phyloP scores from a whole-genome alignment of 2,888 invertebrate genomes.

The Nudaria mundana region DNA sequence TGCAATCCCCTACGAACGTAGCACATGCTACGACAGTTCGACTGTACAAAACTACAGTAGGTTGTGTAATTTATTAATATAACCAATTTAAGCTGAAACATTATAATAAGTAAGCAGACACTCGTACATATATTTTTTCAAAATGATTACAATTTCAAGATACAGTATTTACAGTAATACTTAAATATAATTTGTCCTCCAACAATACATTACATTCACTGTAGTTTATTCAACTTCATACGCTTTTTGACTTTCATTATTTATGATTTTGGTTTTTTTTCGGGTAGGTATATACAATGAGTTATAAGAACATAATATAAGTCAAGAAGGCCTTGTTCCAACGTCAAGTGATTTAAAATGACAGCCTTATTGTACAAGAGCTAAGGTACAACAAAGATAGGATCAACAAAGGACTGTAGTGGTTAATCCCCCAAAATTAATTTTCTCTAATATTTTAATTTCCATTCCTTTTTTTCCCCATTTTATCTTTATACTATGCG shows the following conservation, averaged over 20 bases:
- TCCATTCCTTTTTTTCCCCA: no score
- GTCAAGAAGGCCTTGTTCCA: slow-evolving; percentile 15
- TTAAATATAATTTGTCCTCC: slow-evolving; percentile 24
- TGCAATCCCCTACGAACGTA: slow-evolving; percentile 37
- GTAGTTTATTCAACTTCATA: slow-evolving; percentile 26
- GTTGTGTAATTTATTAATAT: no score
- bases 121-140: not conserved
- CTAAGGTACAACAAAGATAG: slow-evolving; percentile 40
- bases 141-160: not conserved
- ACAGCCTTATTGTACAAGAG: slow-evolving; percentile 8
- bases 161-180: slow-evolving; percentile 8
- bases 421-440: no score
- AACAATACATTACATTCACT: slow-evolving; percentile 21
- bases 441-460: no score
- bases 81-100: no score
- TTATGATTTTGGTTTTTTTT: not conserved
- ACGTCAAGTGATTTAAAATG: slow-evolving; percentile 15
- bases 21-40: slow-evolving; percentile 37
- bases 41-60: no score
- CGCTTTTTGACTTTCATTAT: slow-evolving; percentile 6
- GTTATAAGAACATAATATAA: no score
- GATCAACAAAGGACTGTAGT: slow-evolving; percentile 47
- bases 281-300: no score
- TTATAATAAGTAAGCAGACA: no score
- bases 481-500: no score